phyloP scores from a whole-genome alignment of 2,113 vertebrate species.

The Pelecanus crispus region DNA sequence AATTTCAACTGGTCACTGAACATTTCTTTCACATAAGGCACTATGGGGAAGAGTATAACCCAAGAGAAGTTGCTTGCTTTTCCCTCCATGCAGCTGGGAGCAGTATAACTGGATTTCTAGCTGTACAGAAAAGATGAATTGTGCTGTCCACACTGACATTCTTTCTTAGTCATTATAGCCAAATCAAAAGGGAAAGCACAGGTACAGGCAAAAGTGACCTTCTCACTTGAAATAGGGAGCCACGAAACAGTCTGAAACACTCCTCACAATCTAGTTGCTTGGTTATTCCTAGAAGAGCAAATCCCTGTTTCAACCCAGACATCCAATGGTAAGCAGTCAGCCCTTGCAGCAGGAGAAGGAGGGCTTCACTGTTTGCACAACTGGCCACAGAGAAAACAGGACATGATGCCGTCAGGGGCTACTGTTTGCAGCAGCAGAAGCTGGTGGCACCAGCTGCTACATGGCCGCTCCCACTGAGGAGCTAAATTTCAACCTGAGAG shows the following conservation, averaged over 20 bases:
- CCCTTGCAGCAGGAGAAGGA: neutral
- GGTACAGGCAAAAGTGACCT: neutral
- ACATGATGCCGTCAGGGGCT: neutral
- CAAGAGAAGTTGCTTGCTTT: neutral
- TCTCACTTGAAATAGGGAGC: neutral
- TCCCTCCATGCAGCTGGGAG: neutral
- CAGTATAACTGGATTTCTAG: neutral
- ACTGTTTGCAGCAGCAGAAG: neutral
- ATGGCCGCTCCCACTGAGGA: rapidly evolving
- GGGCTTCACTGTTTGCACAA: neutral
- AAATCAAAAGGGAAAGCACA: neutral
- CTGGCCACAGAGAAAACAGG: neutral
- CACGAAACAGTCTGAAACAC: neutral
- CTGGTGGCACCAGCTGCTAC: neutral
- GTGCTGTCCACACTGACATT: neutral
- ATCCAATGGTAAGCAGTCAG: neutral
- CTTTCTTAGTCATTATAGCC: neutral
- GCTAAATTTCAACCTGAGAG: neutral
- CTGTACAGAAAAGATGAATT: neutral
- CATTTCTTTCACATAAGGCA: neutral
- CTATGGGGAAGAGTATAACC: neutral
- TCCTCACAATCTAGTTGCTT: neutral
- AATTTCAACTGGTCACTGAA: neutral
- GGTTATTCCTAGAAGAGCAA: neutral
- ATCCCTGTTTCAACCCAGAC: neutral